Evolutionary conservation across 2,113 vertebrate species (phyloP).

Genomic region (Otolemur garnettii): DNA sequence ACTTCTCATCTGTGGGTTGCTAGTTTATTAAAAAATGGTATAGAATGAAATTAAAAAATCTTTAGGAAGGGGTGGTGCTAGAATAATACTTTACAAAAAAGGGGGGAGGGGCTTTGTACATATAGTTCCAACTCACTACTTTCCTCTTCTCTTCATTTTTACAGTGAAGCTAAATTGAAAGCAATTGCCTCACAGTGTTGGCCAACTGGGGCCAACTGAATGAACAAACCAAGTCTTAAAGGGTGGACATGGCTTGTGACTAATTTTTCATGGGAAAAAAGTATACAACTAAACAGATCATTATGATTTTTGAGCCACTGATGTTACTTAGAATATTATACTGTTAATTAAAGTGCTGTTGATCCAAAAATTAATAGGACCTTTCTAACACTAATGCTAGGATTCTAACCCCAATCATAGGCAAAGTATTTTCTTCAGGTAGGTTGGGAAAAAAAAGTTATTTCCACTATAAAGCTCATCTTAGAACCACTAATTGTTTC

Average conservation of each 20-base stretch:
- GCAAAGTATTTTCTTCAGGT: not conserved
- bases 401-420: not conserved
- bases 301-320: slow-evolving; percentile 5
- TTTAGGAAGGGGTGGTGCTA: not conserved
- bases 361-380: not conserved
- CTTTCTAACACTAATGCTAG: not conserved
- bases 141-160: not conserved
- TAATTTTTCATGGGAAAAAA: not conserved
- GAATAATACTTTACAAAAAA: not conserved
- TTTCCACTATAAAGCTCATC: slow-evolving; percentile 29
- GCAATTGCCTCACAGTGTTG: not conserved
- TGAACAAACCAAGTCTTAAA: not conserved
- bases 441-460: slow-evolving; percentile 14
- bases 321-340: slow-evolving; percentile 3
- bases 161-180: slow-evolving; percentile 34
- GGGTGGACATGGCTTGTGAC: not conserved
- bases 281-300: not conserved
- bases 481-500: slow-evolving; percentile 30
- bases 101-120: not conserved
- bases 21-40: slow-evolving; percentile 75
- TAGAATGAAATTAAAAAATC: slow-evolving; percentile 74
- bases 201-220: not conserved
- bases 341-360: slow-evolving; percentile 30
- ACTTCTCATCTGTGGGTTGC: slow-evolving; percentile 77
- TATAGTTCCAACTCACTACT: not conserved